Evolutionary conservation across 2,888 invertebrate genomes (phyloP).

Genomic region (Lithophane leautieri): DNA sequence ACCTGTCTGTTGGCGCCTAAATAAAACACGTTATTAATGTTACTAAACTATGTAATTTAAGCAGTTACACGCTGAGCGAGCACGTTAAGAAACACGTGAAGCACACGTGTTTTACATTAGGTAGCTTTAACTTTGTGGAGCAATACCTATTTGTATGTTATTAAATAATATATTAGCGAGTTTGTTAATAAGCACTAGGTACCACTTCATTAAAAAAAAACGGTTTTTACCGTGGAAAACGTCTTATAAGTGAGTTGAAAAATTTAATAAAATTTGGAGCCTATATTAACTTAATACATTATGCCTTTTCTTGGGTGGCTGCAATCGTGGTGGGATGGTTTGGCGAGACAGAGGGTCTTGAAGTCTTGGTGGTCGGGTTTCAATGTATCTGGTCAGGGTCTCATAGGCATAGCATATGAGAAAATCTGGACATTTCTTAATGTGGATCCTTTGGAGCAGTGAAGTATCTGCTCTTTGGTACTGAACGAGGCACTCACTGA

Average conservation of each 20-base stretch:
- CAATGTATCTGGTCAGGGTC: no score
- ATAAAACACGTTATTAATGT: neutral
- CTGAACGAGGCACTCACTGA: neutral
- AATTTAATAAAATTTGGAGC: neutral
- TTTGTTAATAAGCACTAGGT: constrained; percentile 1
- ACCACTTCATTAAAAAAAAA: constrained; percentile 1
- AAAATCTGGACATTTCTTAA: no score
- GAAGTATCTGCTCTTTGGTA: neutral
- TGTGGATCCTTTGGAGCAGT: no score
- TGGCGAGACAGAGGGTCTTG: neutral
- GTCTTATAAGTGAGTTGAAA: neutral
- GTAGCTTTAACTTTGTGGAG: constrained; percentile 4
- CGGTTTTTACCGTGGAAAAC: neutral
- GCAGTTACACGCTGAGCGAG: neutral
- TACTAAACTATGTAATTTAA: constrained; percentile 6
- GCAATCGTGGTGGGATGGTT: neutral
- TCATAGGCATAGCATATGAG: neutral
- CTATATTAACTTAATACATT: neutral
- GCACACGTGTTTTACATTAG: constrained; percentile 19
- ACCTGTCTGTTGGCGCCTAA: no score
- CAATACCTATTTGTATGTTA: constrained; percentile 3
- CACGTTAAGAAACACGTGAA: constrained; percentile 28
- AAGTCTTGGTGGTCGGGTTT: no score
- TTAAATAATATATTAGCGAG: neutral
- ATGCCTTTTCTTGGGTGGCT: neutral